Evolutionary conservation across 1,140 invertebrate genomes (phyloP).

Genomic region (Drosophila bipectinata): DNA sequence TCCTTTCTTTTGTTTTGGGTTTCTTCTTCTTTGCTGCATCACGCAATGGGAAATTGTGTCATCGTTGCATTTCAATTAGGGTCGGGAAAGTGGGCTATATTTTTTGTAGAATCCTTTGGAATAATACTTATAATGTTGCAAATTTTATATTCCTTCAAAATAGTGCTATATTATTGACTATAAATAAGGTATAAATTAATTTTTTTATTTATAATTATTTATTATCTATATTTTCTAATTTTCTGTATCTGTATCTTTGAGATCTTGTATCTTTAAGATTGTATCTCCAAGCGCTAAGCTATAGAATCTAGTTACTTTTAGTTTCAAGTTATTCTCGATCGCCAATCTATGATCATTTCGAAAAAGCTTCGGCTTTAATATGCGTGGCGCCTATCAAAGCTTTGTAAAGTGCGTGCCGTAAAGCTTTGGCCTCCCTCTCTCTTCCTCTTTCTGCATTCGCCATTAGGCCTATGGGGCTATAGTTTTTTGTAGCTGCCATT

Average conservation of each 20-base stretch:
- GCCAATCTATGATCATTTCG: constrained; percentile 20
- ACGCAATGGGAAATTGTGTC: constrained; percentile 29
- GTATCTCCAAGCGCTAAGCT: too few species aligned
- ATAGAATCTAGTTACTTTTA: not conserved
- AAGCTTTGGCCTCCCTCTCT: constrained; percentile 17
- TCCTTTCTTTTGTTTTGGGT: not conserved
- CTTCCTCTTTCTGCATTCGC: constrained; percentile 18
- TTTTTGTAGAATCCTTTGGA: not conserved
- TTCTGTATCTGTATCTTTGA: not conserved
- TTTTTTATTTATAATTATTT: too few species aligned
- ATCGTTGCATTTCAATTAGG: constrained; percentile 22
- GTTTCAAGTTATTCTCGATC: constrained; percentile 4
- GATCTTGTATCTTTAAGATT: not conserved
- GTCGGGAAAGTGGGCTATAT: not conserved
- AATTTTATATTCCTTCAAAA: too few species aligned
- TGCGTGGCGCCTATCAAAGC: constrained; percentile 35
- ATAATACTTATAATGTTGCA: too few species aligned
- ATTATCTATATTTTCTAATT: not conserved
- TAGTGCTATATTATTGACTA: too few species aligned
- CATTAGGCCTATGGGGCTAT: constrained; percentile 19
- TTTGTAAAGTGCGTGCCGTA: constrained; percentile 30
- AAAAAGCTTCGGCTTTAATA: constrained; percentile 21
- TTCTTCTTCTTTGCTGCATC: not conserved
- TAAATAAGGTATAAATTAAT: too few species aligned
- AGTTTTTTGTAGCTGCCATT: constrained; percentile 49